Percentiles rank a stretch among this genome's conserved stretches.
These are phyloP conservation scores for Pocillopora grandis DNA, from an alignment of 92 coral and sea anemone genomes.

Conservation along the genomic window DNA sequence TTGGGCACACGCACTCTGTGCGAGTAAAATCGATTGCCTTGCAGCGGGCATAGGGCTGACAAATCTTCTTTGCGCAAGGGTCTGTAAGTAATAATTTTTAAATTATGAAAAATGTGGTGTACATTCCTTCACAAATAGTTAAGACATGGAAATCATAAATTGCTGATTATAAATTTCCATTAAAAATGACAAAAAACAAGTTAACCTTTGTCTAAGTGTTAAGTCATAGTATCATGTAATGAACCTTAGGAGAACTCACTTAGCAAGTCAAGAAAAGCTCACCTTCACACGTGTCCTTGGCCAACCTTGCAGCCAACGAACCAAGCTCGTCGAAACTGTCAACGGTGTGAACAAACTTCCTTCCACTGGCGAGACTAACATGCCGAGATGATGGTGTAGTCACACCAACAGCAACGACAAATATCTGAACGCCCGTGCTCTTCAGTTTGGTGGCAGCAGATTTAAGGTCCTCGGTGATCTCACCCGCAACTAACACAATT, in stretches of 20 bases:
- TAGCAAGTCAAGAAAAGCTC: neutral
- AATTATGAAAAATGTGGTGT: too few relatives aligned
- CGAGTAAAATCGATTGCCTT: conserved; percentile 39
- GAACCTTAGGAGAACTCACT: neutral
- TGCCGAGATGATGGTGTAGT: conserved; percentile 37
- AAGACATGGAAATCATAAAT: too few relatives aligned
- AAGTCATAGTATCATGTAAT: too few relatives aligned
- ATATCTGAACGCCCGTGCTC: conserved; percentile 58
- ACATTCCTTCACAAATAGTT: too few relatives aligned
- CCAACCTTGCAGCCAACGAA: conserved; percentile 57
- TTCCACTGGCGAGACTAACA: conserved; percentile 18
- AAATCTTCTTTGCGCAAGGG: conserved; percentile 68
- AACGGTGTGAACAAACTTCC: conserved; percentile 45
- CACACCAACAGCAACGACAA: conserved; percentile 80
- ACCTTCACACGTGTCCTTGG: conserved; percentile 86
- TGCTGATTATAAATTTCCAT: too few relatives aligned
- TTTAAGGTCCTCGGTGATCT: conserved; percentile 61
- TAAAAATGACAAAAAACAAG: too few relatives aligned
- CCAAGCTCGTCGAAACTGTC: conserved; percentile 60
- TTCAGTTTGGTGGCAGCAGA: conserved; percentile 59
- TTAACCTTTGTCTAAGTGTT: too few relatives aligned
- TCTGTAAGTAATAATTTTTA: conserved; percentile 15
- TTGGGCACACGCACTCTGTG: conserved; percentile 74
- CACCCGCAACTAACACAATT: conserved; percentile 59
- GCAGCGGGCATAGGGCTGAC: conserved; percentile 69